These are phyloP conservation scores for Amphiprion clarkii DNA, from an alignment of 2,797 vertebrate genomes.

Conservation along the genomic window DNA sequence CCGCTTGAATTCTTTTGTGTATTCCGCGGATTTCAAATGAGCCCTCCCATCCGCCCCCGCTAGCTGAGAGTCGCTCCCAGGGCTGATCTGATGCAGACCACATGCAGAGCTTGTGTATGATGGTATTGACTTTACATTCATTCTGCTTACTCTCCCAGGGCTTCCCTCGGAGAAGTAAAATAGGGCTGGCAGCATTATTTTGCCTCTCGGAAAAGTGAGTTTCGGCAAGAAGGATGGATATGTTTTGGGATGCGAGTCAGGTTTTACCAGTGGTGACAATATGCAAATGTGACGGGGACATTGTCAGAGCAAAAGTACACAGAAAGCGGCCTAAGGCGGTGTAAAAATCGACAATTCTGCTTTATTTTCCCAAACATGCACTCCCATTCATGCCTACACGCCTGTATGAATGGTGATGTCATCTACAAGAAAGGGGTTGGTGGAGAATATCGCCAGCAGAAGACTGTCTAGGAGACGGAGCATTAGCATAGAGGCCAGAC, in stretches of 20 bases:
- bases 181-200: constrained; percentile 49
- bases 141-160: constrained; percentile 77
- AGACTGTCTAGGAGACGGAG: constrained; percentile 77
- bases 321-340: constrained; percentile 14
- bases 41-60: constrained; percentile 54
- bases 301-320: constrained; percentile 24
- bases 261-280: constrained; percentile 22
- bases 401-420: constrained; percentile 65
- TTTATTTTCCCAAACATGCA: constrained; percentile 44
- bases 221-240: constrained; percentile 35
- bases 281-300: constrained; percentile 40
- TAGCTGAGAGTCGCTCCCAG: constrained; percentile 64
- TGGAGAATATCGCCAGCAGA: constrained; percentile 66
- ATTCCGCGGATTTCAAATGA: constrained; percentile 71
- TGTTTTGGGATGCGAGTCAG: constrained; percentile 39
- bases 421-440: constrained; percentile 57
- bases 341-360: constrained; percentile 30
- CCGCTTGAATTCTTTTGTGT: constrained; percentile 54
- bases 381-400: constrained; percentile 48
- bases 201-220: constrained; percentile 49
- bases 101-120: constrained; percentile 79
- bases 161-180: constrained; percentile 71
- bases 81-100: constrained; percentile 76
- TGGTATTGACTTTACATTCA: constrained; percentile 83
- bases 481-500: constrained; percentile 87